phyloP scores from a whole-genome alignment of 2,113 vertebrate genomes.

The Tragulus kanchil region DNA sequence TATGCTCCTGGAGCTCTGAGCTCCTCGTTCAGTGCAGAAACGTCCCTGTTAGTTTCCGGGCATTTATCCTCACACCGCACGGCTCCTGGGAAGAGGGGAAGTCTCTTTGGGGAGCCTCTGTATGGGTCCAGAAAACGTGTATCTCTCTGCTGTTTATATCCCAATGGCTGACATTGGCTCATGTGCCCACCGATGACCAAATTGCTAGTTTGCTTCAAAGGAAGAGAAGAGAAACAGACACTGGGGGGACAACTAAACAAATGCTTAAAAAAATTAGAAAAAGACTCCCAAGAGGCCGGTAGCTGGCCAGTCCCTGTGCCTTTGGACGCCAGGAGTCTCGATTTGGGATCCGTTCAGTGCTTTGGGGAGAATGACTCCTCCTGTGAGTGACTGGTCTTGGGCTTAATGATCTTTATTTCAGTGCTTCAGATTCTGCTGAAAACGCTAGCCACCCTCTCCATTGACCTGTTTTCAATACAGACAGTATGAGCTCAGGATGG shows the following conservation, averaged over 20 bases:
- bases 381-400: neutral
- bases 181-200: neutral
- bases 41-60: accelerated
- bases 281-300: accelerated
- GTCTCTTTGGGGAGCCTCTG: neutral
- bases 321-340: accelerated
- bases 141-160: neutral
- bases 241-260: accelerated
- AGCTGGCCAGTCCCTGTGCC: neutral
- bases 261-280: too few species aligned
- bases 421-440: neutral
- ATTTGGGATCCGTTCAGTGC: too few species aligned
- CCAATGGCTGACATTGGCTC: neutral
- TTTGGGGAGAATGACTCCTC: neutral
- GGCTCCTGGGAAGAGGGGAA: neutral
- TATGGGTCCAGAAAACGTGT: accelerated
- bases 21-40: accelerated
- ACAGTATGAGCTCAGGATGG: neutral
- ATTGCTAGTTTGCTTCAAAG: neutral
- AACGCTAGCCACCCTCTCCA: neutral
- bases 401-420: neutral
- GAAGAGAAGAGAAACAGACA: neutral
- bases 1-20: neutral
- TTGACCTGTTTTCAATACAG: conserved; percentile 54
- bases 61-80: accelerated